phyloP scores from a whole-genome alignment of 2,113 vertebrate species.

The Pelusios castaneus region DNA sequence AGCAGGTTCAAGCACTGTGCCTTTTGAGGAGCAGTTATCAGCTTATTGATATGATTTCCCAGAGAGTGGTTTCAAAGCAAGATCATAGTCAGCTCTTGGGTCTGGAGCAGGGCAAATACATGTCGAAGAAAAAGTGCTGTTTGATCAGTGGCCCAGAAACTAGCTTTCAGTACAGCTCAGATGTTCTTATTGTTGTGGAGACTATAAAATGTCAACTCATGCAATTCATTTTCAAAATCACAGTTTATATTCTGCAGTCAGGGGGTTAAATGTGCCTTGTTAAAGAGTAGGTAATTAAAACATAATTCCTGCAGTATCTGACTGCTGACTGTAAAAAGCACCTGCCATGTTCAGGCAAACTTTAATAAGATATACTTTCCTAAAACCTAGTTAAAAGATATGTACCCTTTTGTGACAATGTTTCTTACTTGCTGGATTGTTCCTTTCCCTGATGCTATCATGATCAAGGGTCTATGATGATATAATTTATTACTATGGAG shows the following conservation, averaged over 20 bases:
- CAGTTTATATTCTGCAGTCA: fast-evolving
- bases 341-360: fast-evolving
- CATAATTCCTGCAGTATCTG: not conserved
- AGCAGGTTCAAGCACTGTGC: not conserved
- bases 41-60: not conserved
- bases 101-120: not conserved
- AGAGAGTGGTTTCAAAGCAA: not conserved
- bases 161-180: not conserved
- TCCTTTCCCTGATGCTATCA: conserved; percentile 12
- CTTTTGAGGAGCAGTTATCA: not conserved
- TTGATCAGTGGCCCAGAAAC: not conserved
- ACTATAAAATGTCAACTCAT: not conserved
- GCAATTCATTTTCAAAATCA: fast-evolving
- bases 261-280: not conserved
- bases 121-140: not conserved
- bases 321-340: fast-evolving
- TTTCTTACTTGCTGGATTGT: conserved; percentile 34
- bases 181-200: fast-evolving
- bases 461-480: conserved; percentile 17
- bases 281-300: not conserved
- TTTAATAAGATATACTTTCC: not conserved
- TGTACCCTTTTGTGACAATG: not conserved
- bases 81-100: not conserved
- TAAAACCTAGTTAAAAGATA: not conserved
- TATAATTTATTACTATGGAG: not conserved